Evolutionary conservation across 2,797 vertebrate species (phyloP), one percentile per base, ranked within the genome.

Genomic region (Muraenolepis orangiensis): DNA sequence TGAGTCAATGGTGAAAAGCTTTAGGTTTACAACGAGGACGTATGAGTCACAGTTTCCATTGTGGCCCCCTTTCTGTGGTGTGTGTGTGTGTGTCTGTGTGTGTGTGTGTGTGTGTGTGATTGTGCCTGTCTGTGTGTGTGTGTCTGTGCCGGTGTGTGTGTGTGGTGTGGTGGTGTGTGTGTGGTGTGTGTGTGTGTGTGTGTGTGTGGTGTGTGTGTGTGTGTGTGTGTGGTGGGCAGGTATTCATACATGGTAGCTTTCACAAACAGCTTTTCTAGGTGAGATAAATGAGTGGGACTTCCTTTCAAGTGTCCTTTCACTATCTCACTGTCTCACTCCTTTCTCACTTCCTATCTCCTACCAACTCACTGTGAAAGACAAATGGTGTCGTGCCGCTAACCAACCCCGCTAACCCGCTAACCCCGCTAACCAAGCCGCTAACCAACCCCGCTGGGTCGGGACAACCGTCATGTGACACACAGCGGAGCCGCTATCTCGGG

Each of bases 1-100:
- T 93, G 93, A 93, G 91, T 94, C 93, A 93, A 75, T 87, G 91
- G 89, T 91, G 89, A 91, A 91, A 87, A 91, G 89, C 93, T 93
- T 94, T 93, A 92, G 87, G 89, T 90, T 88, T 88, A 89, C 87
- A 89, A 84, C 76, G 86, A 89, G 89, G 80, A 80, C 87, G 88
- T 83, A 86, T 93, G 93, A 94, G 90, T 94, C 93, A 94, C 81
- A 92, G 82, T 94, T 94, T 94, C 92, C 92, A 94, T 81, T 93
- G 90, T 87, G 85, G 87, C 87, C 89, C 87, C 79, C 77, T 82
- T 87, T 88, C 86, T 90, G 83, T 73, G 78, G 73, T 84, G 82
- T 82, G 80, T 88, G 78, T 84, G 80, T 73, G 72, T 78, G 76
- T 34, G 32, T 34, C 3, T 34, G 32, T 34, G 32, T 34, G 32